A percentile compares a stretch with the other conserved stretches of the same genome.
Conservation (phyloP, 2,888 invertebrate genomes). For the Tillus elongatus region DNA sequence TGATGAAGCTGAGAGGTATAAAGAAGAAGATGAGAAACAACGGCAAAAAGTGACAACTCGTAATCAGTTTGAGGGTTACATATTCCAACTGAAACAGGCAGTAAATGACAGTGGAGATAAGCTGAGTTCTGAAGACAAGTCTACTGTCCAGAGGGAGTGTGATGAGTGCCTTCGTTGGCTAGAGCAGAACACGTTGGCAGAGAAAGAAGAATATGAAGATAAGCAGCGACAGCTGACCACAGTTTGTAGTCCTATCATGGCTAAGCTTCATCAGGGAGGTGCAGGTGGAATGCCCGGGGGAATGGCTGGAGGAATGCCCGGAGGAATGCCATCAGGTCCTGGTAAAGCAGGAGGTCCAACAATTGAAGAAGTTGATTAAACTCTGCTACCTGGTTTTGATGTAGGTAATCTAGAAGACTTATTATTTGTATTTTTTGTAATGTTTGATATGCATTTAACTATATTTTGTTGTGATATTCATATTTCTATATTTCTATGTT, state of each 20-base stretch:
- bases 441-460: too few species aligned
- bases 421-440: too few species aligned
- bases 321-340: too few species aligned
- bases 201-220: conserved; percentile 68
- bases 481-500: too few species aligned
- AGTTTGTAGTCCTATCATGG: conserved; percentile 70
- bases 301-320: too few species aligned
- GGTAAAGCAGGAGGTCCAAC: conserved; percentile 45
- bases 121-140: conserved; percentile 62
- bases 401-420: too few species aligned
- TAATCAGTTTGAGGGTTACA: conserved; percentile 70
- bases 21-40: conserved; percentile 63
- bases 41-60: conserved; percentile 58
- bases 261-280: conserved; percentile 64
- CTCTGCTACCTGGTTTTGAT: too few species aligned
- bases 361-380: conserved; percentile 63
- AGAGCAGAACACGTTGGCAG: conserved; percentile 68
- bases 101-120: too few species aligned
- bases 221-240: conserved; percentile 66
- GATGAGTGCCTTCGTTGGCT: conserved; percentile 68
- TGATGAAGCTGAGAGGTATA: conserved; percentile 68
- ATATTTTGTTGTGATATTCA: too few species aligned
- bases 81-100: conserved; percentile 60
- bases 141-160: conserved; percentile 58
- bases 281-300: too few species aligned